Evolutionary conservation across 37 sponge, comb jelly and placozoan species (phyloP).

Genomic region (Dysidea cf. avara): DNA sequence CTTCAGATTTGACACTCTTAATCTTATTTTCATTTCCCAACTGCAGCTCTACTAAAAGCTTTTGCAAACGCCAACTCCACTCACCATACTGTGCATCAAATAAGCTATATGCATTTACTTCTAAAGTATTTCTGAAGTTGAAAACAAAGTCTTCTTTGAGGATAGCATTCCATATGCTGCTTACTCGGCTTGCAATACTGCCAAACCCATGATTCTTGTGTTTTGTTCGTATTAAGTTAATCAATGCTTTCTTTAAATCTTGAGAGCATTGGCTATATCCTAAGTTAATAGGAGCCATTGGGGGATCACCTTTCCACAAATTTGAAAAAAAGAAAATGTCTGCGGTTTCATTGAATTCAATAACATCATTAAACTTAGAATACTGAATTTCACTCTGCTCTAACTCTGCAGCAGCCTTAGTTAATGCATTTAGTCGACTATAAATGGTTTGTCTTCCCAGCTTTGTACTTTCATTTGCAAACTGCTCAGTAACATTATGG

Average conservation of each 20-base stretch:
- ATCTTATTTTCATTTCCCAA: neutral
- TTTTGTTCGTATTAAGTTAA: neutral
- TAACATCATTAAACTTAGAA: constrained; percentile 25
- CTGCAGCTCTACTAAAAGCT: constrained; percentile 3
- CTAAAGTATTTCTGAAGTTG: constrained; percentile 38
- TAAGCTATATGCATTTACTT: constrained; percentile 3
- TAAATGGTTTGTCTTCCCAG: constrained; percentile 2
- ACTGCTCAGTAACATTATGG: constrained; percentile 26
- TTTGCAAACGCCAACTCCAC: constrained; percentile 27
- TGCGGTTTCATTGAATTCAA: constrained; percentile 28
- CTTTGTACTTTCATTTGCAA: neutral
- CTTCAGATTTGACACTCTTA: no score
- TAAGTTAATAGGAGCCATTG: constrained; percentile 37
- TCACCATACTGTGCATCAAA: constrained; percentile 14
- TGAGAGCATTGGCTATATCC: constrained; percentile 29
- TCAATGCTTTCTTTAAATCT: neutral
- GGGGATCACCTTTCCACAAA: constrained; percentile 44
- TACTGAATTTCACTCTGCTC: constrained; percentile 15
- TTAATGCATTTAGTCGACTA: constrained; percentile 21
- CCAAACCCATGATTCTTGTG: no score
- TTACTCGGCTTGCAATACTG: neutral
- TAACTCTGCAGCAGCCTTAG: constrained; percentile 20
- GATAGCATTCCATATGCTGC: constrained; percentile 30
- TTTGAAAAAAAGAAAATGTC: constrained; percentile 36
- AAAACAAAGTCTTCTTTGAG: constrained; percentile 46